Percentiles rank a stretch among this genome's conserved stretches.
Evolutionary conservation across 2,888 invertebrate genomes (phyloP).

Genomic region (Masnerella sp.): DNA sequence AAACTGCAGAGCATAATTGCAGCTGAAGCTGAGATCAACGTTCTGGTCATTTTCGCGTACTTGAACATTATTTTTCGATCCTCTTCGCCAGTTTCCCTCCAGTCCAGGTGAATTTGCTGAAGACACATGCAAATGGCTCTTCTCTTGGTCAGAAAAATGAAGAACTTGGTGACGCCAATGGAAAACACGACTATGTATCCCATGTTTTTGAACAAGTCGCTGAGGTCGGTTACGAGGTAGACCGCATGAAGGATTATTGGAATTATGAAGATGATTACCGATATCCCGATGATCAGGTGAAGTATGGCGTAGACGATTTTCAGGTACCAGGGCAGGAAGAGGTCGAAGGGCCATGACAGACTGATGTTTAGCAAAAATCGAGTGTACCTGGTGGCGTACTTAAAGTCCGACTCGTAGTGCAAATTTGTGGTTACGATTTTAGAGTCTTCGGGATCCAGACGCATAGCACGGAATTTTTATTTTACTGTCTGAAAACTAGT

Average conservation of each 20-base stretch:
- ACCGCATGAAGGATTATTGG: constrained; percentile 2
- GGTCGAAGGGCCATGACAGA: not conserved
- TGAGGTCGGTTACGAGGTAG: not conserved
- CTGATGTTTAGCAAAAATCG: not conserved
- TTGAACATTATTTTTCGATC: constrained; percentile 26
- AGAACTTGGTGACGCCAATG: constrained; percentile 10
- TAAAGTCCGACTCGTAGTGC: constrained; percentile 9
- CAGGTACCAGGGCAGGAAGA: not conserved
- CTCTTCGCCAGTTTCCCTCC: constrained; percentile 8
- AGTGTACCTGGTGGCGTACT: not conserved
- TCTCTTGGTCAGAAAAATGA: constrained; percentile 2
- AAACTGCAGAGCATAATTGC: constrained; percentile 11
- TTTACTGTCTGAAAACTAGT: too few relatives aligned
- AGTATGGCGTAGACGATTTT: not conserved
- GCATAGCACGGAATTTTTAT: too few relatives aligned
- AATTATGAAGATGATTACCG: constrained; percentile 2
- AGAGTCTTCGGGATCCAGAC: too few relatives aligned
- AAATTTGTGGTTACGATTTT: not conserved
- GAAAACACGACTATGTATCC: constrained; percentile 15
- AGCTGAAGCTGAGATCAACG: not conserved
- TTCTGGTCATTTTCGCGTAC: constrained; percentile 13
- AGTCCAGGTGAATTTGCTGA: constrained; percentile 19
- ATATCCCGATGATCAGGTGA: not conserved
- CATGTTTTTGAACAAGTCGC: constrained; percentile 7
- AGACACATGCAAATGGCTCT: constrained; percentile 11